Evolutionary conservation across 2,797 vertebrate species (phyloP).

Genomic region (Pelobates cultripes): DNA sequence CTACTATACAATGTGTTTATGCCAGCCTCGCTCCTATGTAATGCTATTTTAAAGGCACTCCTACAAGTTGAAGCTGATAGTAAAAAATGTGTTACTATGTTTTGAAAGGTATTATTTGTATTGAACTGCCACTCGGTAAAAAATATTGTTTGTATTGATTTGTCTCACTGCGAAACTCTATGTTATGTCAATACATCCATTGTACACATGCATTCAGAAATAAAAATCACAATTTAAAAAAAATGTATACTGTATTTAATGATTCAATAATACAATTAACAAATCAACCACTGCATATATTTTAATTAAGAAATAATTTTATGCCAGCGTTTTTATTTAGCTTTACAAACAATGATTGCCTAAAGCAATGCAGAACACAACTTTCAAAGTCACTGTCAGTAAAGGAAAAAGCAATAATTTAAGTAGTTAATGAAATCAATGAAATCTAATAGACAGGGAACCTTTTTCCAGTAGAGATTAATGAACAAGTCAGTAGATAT

Average conservation of each 20-base stretch:
- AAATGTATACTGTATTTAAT: neutral
- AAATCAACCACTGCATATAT: neutral
- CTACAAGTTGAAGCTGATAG: no score
- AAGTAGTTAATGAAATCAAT: slow-evolving; percentile 56
- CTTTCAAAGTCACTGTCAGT: slow-evolving; percentile 43
- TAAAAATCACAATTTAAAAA: no score
- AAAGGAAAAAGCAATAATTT: slow-evolving; percentile 48
- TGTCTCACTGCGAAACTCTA: no score
- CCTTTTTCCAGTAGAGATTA: slow-evolving; percentile 53
- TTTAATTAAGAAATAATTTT: slow-evolving; percentile 18
- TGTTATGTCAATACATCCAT: no score
- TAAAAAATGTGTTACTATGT: no score
- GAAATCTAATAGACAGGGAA: slow-evolving; percentile 48
- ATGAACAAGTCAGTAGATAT: slow-evolving; percentile 50
- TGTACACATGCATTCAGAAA: no score
- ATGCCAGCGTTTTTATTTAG: slow-evolving; percentile 12
- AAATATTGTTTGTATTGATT: no score
- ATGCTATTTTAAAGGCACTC: no score
- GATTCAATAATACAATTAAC: neutral
- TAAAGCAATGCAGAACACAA: slow-evolving; percentile 43
- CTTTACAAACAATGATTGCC: slow-evolving; percentile 19
- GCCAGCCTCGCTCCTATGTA: no score
- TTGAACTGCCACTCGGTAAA: no score
- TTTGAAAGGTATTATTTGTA: no score
- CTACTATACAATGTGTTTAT: no score